Evolutionary conservation across 2,797 vertebrate genomes (phyloP), one percentile per base, ranked within the genome.

Genomic region (Ctenosaura bakeri): DNA sequence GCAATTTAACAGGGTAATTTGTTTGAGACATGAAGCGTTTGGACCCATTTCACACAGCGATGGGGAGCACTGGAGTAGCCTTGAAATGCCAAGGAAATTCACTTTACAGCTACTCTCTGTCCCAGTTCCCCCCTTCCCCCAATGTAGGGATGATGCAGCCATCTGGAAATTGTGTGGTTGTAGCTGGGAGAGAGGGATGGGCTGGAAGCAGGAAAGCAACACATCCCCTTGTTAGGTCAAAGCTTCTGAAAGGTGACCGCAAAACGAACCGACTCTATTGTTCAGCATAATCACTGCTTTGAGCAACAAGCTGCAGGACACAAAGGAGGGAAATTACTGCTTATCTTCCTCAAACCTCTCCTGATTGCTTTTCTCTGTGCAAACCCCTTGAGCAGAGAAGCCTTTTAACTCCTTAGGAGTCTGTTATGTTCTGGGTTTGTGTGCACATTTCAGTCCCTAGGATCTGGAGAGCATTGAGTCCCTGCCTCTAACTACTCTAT

Each of bases 1-100:
- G 93, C 95, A 93, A 96, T 96, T 96, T 96, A 94, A 94, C 94
- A 89, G 88, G 83, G 93, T 93, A 95, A 96, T 96, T 91, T 95
- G 83, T 92, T 90, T 94, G 94, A 96, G 94, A 95, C 94, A 95
- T 89, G 89, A 88, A 94, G 50, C 69, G 79, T 95, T 94, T 94
- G 94, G 92, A 93, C 91, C 93, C 86, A 91, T 94, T 95, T 95
- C 94, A 86, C 86, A 90, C 93, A 64, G 89, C 78, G 80, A 69
- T 77, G 73, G 24, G 59, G 85, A 84, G 69, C 62, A 16, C 46
- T 69, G 83, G 88, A 88, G 86, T 73, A 92, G 94, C 94, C 91
- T 94, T 94, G 92, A 94, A 94, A 88, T 86, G 91, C 88, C 76
- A 46, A 88, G 90, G 92, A 82, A 90, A 95, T 93, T 90, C 6